A percentile compares a stretch with the other conserved stretches of the same genome.
phyloP scores from a whole-genome alignment of 2,797 vertebrate species.

The Erethizon dorsatum region DNA sequence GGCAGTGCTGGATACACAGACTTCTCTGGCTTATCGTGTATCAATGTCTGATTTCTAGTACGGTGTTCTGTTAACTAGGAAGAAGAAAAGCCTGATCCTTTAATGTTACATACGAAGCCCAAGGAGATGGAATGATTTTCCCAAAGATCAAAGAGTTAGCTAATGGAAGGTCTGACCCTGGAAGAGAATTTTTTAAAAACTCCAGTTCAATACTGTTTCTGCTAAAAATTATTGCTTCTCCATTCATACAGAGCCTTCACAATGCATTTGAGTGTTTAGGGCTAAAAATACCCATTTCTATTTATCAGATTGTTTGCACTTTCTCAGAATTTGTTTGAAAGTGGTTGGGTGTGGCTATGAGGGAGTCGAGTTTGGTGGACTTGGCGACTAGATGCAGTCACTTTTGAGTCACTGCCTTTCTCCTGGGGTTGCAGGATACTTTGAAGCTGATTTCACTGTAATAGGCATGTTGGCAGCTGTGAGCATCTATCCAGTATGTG shows the following conservation, averaged over 20 bases:
- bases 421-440: background rate
- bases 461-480: background rate
- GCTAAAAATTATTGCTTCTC: constrained; percentile 30
- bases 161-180: background rate
- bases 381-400: background rate
- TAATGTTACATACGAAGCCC: background rate
- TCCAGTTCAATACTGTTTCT: background rate
- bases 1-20: background rate
- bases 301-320: background rate
- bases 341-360: constrained; percentile 42
- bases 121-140: background rate
- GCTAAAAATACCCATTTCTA: constrained; percentile 25
- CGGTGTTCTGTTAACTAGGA: background rate
- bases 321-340: constrained; percentile 60
- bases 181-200: background rate
- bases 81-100: background rate
- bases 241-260: background rate
- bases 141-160: constrained; percentile 5
- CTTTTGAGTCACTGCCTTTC: background rate
- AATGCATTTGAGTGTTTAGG: background rate
- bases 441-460: constrained; percentile 28
- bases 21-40: background rate
- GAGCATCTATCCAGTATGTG: background rate
- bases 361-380: background rate
- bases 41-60: background rate